These are phyloP conservation scores for Dicrostonyx torquatus DNA, from an alignment of 2,797 vertebrate species.

Conservation along the genomic window DNA sequence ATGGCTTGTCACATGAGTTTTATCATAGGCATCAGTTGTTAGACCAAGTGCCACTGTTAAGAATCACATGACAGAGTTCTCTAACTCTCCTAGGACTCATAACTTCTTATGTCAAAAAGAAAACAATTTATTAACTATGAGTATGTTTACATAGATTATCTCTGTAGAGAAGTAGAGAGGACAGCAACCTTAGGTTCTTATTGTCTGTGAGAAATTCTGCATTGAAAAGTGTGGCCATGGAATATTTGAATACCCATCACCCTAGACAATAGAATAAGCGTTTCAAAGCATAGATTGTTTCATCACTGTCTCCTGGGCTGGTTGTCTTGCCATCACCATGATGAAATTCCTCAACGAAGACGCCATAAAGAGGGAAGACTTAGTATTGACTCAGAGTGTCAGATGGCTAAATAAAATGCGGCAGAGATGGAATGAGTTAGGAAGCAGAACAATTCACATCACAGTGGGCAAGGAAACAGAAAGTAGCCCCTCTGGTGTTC, in stretches of 20 bases:
- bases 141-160: not conserved
- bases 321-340: not conserved
- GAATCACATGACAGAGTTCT: not conserved
- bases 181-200: not conserved
- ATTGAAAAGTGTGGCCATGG: not conserved
- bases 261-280: not conserved
- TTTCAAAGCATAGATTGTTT: not conserved
- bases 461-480: not conserved
- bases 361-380: not conserved
- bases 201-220: not conserved
- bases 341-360: not conserved
- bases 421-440: too few relatives aligned
- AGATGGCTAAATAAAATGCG: not conserved
- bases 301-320: not conserved
- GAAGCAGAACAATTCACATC: not conserved
- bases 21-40: not conserved
- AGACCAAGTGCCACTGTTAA: not conserved
- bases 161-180: not conserved
- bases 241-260: rapidly evolving
- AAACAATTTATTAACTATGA: not conserved
- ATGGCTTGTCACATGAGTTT: not conserved
- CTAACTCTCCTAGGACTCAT: not conserved
- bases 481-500: not conserved
- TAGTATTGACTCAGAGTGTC: not conserved
- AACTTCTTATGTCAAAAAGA: not conserved